phyloP scores from a whole-genome alignment of 2,797 vertebrate species.

The Sebastiscus tertius region DNA sequence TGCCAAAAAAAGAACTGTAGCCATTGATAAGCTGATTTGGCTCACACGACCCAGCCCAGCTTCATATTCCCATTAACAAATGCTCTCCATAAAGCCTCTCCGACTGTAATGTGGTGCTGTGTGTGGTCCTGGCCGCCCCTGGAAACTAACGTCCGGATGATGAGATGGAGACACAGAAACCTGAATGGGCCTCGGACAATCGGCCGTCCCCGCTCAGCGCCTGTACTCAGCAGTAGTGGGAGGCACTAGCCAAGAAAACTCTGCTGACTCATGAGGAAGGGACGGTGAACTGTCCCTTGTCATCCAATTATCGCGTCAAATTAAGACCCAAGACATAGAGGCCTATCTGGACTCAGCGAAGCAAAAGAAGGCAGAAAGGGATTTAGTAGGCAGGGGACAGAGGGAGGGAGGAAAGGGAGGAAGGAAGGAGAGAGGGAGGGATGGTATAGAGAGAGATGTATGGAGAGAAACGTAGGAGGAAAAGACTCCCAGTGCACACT shows the following conservation, averaged over 20 bases:
- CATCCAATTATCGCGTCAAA: slow-evolving; percentile 77
- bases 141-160: slow-evolving; percentile 68
- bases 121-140: slow-evolving; percentile 67
- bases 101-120: slow-evolving; percentile 65
- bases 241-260: slow-evolving; percentile 66
- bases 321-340: slow-evolving; percentile 67
- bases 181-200: slow-evolving; percentile 73
- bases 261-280: slow-evolving; percentile 79
- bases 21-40: slow-evolving; percentile 65
- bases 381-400: slow-evolving; percentile 26
- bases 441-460: slow-evolving; percentile 25
- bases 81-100: slow-evolving; percentile 64
- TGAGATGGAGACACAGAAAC: slow-evolving; percentile 77
- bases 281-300: slow-evolving; percentile 63
- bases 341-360: slow-evolving; percentile 53
- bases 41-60: slow-evolving; percentile 49
- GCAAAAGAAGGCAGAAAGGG: slow-evolving; percentile 46
- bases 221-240: slow-evolving; percentile 61
- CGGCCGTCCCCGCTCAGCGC: slow-evolving; percentile 53
- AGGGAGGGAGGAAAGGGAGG: background rate
- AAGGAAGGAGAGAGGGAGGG: background rate
- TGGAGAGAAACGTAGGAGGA: slow-evolving; percentile 26
- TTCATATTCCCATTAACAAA: slow-evolving; percentile 69
- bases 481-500: slow-evolving; percentile 26
- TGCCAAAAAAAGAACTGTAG: slow-evolving; percentile 58